Evolutionary conservation across 2,797 vertebrate genomes (phyloP).

Genomic region (Denticeps clupeoides): DNA sequence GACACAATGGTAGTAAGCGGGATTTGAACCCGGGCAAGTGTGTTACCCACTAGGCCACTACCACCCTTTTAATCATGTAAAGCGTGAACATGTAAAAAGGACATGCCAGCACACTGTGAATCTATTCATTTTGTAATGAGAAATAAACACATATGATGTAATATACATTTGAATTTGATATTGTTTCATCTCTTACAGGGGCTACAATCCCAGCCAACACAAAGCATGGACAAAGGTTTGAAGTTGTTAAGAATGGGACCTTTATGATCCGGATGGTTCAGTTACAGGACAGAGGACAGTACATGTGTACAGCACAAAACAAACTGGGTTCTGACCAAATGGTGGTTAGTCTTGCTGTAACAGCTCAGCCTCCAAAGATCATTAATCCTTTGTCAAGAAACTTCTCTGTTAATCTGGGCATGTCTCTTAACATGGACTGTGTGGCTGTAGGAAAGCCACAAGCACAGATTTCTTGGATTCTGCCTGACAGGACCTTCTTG

Average conservation of each 20-base stretch:
- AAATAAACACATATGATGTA: no score
- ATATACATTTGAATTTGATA: background rate
- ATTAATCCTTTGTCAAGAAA: constrained; percentile 37
- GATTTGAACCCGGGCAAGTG: no score
- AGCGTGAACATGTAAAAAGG: no score
- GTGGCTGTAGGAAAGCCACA: constrained; percentile 56
- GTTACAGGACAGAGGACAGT: constrained; percentile 68
- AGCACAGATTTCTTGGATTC: constrained; percentile 66
- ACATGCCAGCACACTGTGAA: no score
- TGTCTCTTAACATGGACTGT: constrained; percentile 49
- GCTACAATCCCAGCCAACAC: constrained; percentile 60
- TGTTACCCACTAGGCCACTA: no score
- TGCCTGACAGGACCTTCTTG: constrained; percentile 61
- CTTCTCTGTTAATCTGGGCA: constrained; percentile 52
- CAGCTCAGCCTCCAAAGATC: constrained; percentile 59
- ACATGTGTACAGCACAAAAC: constrained; percentile 64
- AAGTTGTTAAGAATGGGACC: constrained; percentile 63
- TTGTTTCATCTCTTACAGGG: constrained; percentile 38
- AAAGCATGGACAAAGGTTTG: constrained; percentile 61
- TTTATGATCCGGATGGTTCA: constrained; percentile 62
- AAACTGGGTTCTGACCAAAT: constrained; percentile 57
- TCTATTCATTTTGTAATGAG: no score
- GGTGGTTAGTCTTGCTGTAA: constrained; percentile 57
- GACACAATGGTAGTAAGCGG: no score
- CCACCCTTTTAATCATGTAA: no score